phyloP scores from a whole-genome alignment of 2,797 vertebrate genomes.

The Forpus xanthops region DNA sequence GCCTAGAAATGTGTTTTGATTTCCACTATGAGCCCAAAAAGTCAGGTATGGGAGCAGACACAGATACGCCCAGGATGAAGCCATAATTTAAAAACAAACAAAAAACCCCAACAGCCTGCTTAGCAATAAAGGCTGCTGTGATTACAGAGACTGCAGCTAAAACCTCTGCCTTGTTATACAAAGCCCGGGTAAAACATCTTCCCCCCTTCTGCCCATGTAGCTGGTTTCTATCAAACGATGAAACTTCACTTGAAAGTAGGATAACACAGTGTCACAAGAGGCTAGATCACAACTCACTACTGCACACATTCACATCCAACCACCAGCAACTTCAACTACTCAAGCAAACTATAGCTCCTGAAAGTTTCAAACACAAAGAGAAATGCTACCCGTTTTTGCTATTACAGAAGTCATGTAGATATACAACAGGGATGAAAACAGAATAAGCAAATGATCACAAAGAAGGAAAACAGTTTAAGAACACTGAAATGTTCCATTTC shows the following conservation, averaged over 20 bases:
- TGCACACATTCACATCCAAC: background rate
- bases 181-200: background rate
- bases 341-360: background rate
- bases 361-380: background rate
- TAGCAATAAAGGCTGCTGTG: constrained; percentile 54
- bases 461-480: background rate
- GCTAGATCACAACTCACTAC: background rate
- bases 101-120: constrained; percentile 1
- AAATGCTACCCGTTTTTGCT: background rate
- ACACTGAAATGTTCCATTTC: background rate
- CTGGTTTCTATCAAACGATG: background rate
- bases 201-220: background rate
- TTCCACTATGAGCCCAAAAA: background rate
- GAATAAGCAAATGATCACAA: background rate
- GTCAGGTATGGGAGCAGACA: background rate
- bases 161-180: background rate
- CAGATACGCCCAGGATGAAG: background rate
- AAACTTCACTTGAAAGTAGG: background rate
- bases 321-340: background rate
- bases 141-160: background rate
- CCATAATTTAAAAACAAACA: background rate
- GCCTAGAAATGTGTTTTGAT: background rate
- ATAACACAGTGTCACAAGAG: background rate
- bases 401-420: background rate
- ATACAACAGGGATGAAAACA: background rate